A percentile compares a stretch with the other conserved stretches of the same genome.
These are phyloP conservation scores for Ovibos moschatus DNA, from an alignment of 2,113 vertebrate species.

Conservation along the genomic window DNA sequence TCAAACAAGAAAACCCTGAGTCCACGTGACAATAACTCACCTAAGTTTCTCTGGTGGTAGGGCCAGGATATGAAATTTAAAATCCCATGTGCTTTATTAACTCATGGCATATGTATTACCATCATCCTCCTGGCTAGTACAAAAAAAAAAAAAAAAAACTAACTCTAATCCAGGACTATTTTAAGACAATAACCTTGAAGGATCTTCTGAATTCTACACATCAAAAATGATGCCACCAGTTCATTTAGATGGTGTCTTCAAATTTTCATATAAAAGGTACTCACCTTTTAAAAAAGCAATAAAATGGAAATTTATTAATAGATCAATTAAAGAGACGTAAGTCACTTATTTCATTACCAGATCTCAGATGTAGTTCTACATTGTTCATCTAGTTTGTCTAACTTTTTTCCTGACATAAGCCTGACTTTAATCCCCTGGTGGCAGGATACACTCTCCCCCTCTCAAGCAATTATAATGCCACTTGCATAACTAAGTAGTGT, in stretches of 20 bases:
- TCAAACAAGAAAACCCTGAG: not conserved
- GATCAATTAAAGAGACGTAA: slow-evolving; percentile 1
- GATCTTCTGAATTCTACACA: not conserved
- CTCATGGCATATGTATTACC: not conserved
- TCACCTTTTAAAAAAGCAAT: not conserved
- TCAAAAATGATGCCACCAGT: not conserved
- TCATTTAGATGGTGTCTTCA: not conserved
- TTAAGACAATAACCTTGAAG: not conserved
- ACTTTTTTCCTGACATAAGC: not conserved
- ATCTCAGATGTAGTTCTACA: not conserved
- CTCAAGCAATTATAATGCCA: not conserved
- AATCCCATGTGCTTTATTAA: not conserved
- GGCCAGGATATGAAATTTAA: not conserved
- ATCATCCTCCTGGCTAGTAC: not conserved
- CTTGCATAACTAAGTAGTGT: not conserved
- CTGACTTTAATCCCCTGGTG: not conserved
- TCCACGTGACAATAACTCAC: not conserved
- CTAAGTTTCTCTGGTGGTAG: not conserved
- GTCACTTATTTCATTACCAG: not conserved
- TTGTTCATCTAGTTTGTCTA: not conserved
- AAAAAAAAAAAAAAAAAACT: not conserved
- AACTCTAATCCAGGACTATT: not conserved
- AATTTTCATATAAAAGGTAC: not conserved
- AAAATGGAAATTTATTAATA: not conserved
- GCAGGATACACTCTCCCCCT: not conserved